These are phyloP conservation scores for Ptychodera flava DNA, from an alignment of 35 echinoderm and acorn worm species.

Conservation along the genomic window DNA sequence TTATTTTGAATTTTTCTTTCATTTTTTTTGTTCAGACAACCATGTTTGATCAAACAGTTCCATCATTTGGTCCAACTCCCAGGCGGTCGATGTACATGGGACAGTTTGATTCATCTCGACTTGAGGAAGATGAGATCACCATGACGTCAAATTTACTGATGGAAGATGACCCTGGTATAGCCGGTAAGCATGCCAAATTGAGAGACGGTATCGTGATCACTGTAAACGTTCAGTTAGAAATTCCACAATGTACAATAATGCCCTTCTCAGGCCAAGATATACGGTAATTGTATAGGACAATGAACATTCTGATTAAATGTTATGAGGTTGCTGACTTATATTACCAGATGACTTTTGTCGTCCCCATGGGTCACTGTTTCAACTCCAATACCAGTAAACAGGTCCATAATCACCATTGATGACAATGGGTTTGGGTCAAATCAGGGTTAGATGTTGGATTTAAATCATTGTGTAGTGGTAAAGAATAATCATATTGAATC, in stretches of 20 bases:
- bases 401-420: no score
- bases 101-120: not conserved
- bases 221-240: not conserved
- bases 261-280: not conserved
- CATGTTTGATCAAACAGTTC: not conserved
- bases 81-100: not conserved
- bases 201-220: no score
- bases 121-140: not conserved
- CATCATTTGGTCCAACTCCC: not conserved
- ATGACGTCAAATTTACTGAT: constrained; percentile 44
- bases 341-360: not conserved
- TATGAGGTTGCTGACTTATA: not conserved
- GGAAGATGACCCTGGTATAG: constrained; percentile 83
- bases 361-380: not conserved
- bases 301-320: not conserved
- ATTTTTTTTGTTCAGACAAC: no score
- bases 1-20: no score
- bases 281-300: not conserved
- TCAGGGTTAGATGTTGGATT: no score
- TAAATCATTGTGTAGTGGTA: no score
- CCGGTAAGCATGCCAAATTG: no score
- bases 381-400: no score
- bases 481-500: no score
- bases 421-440: no score
- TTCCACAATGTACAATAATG: not conserved